These are phyloP conservation scores for Tineola bisselliella DNA, from an alignment of 2,888 invertebrate genomes.

Conservation along the genomic window DNA sequence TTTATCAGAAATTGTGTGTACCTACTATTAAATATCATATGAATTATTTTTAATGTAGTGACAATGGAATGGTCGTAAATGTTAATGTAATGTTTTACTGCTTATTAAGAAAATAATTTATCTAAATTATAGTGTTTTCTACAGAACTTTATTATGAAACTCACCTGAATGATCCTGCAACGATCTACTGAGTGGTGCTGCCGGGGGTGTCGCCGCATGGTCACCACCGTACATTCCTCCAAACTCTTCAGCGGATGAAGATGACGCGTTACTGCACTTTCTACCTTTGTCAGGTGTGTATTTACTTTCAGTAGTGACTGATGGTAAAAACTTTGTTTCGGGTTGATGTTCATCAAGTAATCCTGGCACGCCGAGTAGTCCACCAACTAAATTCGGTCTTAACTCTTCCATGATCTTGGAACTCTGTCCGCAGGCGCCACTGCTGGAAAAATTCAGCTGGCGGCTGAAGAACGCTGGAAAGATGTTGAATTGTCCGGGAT, in stretches of 20 bases:
- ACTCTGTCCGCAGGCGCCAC: slow-evolving; percentile 76
- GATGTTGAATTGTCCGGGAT: slow-evolving; percentile 88
- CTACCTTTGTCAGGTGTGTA: slow-evolving; percentile 68
- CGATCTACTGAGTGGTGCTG: slow-evolving; percentile 58
- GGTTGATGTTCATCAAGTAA: slow-evolving; percentile 80
- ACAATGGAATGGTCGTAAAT: no score
- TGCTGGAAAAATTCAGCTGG: slow-evolving; percentile 83
- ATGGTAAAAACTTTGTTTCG: slow-evolving; percentile 66
- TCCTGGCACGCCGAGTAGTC: slow-evolving; percentile 80
- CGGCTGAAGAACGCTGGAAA: slow-evolving; percentile 91
- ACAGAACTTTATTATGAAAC: slow-evolving; percentile 19
- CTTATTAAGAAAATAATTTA: no score
- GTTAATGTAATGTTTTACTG: no score
- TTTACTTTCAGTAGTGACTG: slow-evolving; percentile 60
- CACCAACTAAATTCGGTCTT: slow-evolving; percentile 82
- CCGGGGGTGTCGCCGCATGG: slow-evolving; percentile 78
- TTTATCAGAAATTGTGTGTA: no score
- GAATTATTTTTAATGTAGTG: no score
- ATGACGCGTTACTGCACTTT: slow-evolving; percentile 80
- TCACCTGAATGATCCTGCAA: slow-evolving; percentile 70
- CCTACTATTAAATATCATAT: no score
- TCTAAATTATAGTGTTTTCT: no score
- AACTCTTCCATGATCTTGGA: slow-evolving; percentile 87
- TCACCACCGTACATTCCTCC: slow-evolving; percentile 82
- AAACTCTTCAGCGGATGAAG: slow-evolving; percentile 89